These are phyloP conservation scores for Chaetorhynchus papuensis DNA, from an alignment of 2,113 vertebrate genomes.

Conservation along the genomic window DNA sequence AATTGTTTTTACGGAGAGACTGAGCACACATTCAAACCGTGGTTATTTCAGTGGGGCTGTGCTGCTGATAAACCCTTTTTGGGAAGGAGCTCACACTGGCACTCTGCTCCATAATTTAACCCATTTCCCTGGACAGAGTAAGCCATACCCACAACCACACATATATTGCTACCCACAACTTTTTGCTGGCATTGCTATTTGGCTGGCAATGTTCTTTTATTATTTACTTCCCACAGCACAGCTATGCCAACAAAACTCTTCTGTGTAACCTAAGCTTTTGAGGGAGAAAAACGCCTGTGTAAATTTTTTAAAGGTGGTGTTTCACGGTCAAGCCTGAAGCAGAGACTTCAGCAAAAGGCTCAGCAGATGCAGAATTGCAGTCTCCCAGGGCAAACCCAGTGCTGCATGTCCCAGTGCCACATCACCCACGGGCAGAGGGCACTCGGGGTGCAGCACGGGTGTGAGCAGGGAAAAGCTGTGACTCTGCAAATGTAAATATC, in stretches of 20 bases:
- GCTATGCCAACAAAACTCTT: neutral
- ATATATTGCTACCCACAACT: neutral
- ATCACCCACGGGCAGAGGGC: neutral
- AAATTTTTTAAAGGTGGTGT: neutral
- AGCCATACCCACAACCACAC: neutral
- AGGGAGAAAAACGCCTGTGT: neutral
- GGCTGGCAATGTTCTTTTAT: neutral
- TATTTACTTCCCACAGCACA: neutral
- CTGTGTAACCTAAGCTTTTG: neutral
- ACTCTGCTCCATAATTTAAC: neutral
- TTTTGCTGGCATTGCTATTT: neutral
- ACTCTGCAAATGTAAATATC: neutral
- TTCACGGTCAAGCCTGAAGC: neutral
- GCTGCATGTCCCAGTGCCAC: fast-evolving
- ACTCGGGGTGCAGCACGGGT: neutral
- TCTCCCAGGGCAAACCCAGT: fast-evolving
- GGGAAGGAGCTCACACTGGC: neutral
- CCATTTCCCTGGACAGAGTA: neutral
- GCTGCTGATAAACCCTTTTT: neutral
- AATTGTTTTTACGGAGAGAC: constrained; percentile 6
- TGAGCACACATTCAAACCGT: neutral
- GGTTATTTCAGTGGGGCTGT: neutral
- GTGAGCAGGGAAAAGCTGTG: neutral
- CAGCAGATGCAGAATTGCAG: neutral
- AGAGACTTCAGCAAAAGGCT: neutral